Evolutionary conservation across 2,113 vertebrate species (phyloP).

Genomic region (Corynorhinus townsendii): DNA sequence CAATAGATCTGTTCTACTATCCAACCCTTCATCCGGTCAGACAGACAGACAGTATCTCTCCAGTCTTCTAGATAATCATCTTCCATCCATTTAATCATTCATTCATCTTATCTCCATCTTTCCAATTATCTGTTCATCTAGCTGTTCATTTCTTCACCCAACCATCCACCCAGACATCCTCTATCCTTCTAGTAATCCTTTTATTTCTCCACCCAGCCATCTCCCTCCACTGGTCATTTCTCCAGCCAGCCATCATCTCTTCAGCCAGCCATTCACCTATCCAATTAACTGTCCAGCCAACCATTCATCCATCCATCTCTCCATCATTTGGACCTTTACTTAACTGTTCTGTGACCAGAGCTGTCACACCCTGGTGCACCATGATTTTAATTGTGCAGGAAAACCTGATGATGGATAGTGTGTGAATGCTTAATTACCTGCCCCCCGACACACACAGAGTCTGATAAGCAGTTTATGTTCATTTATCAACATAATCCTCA

Average conservation of each 20-base stretch:
- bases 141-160: neutral
- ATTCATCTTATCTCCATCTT: neutral
- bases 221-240: neutral
- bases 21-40: neutral
- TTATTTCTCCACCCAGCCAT: neutral
- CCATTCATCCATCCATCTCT: neutral
- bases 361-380: neutral
- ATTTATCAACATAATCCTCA: neutral
- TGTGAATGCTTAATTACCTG: neutral
- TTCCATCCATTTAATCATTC: neutral
- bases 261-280: neutral
- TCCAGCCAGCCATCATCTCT: neutral
- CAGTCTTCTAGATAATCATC: neutral
- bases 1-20: neutral
- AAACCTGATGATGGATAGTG: neutral
- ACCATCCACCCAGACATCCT: fast-evolving
- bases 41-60: neutral
- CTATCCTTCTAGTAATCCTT: neutral
- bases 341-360: neutral
- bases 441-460: neutral
- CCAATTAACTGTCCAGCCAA: neutral
- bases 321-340: neutral
- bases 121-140: neutral
- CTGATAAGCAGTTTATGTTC: neutral
- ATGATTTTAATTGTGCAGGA: neutral